These are phyloP conservation scores for Laothoe populi DNA, from an alignment of 2,888 invertebrate genomes.

Conservation along the genomic window DNA sequence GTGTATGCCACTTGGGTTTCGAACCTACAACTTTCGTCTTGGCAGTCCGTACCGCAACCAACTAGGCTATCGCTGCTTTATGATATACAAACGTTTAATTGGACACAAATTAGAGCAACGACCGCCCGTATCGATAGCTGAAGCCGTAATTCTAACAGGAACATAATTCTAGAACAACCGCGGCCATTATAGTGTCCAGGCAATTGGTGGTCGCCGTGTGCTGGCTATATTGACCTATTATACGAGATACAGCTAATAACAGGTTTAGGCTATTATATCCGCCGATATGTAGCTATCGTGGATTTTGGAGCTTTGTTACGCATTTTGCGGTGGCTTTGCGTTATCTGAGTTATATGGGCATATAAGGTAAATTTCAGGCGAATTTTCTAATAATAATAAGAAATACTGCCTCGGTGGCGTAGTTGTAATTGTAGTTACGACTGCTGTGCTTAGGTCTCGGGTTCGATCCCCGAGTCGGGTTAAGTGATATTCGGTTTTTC, in stretches of 20 bases:
- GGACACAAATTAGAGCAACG: conserved; percentile 19
- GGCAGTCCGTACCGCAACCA: no score
- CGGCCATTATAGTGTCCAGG: conserved; percentile 23
- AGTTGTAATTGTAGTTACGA: no score
- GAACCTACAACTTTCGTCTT: no score
- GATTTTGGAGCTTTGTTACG: not conserved
- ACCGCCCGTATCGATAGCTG: not conserved
- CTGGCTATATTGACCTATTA: conserved; percentile 19
- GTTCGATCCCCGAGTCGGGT: no score
- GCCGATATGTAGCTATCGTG: not conserved
- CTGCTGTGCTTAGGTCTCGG: no score
- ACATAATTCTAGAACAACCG: conserved; percentile 27
- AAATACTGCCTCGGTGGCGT: not conserved
- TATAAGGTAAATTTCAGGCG: not conserved
- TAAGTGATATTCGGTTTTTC: no score
- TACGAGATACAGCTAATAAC: conserved; percentile 24
- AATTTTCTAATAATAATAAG: not conserved
- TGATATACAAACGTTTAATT: conserved; percentile 17
- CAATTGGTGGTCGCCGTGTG: conserved; percentile 28
- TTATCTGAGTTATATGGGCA: not conserved
- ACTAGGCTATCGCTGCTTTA: no score
- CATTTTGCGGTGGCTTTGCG: not conserved
- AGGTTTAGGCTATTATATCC: conserved; percentile 10
- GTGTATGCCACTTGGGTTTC: no score
- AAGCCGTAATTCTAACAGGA: conserved; percentile 9